Evolutionary conservation across 2,113 vertebrate genomes (phyloP), one percentile per base, ranked within the genome.

Genomic region (Scomber japonicus): DNA sequence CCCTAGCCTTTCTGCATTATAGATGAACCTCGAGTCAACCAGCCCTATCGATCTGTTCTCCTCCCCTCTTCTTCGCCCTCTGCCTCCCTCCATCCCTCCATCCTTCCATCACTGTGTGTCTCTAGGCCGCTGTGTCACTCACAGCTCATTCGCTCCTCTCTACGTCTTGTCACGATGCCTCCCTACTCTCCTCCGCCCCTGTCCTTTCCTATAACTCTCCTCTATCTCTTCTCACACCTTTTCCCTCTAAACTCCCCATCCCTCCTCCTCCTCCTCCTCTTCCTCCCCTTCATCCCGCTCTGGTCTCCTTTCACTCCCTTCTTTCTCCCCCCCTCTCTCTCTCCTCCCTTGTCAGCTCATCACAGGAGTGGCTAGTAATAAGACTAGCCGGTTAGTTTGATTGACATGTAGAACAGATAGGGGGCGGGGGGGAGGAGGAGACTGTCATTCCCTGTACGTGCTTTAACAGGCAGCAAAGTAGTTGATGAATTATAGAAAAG

Each of bases 1-100:
- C 71, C 50, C 77, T 81, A 82, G 85, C 72, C 84, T 85, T 80
- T 82, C 83, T 93, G 88, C 90, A 94, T 93, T 94, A 94, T 93
- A 92, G 90, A 94, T 92, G 87, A 93, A 92, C 83, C 90, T 91
- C 81, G 72, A 87, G 70, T 75, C 83, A 68, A 75, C 68, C 69
- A 73, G 60, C 53, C n/a, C 57, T 65, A 92, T 94, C 75, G 91
- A 94, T 94, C 82, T 59, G 2, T 66, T 44, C 57, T 15, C 49
- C 56, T 63, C 56, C 61, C 46, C 31, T 45, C 27, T 53, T 14
- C 19, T 71, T 35, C 57, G 45, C 7, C 7, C 80, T 19, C 65
- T n/a, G 24, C 57, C 51, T 45, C 4, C 54, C 51, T 45, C 4
- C 54, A 49, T 55, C 50, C 40, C 19, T 31, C 63, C 51, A 27